These are phyloP conservation scores for Tipula vernalis DNA, from an alignment of 2,888 invertebrate genomes.

Conservation along the genomic window DNA sequence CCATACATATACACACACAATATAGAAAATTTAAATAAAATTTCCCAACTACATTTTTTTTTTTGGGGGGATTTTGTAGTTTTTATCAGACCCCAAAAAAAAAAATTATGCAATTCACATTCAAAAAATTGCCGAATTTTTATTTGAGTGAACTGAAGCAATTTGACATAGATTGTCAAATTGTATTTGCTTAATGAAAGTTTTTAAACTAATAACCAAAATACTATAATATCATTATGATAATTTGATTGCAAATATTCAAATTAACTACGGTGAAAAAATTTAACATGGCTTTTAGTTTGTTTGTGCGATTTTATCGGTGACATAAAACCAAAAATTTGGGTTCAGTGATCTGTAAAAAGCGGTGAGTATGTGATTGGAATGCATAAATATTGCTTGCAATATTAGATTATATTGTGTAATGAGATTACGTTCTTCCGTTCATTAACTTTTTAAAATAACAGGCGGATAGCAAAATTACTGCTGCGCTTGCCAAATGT, in stretches of 20 bases:
- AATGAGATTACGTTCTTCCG: no score
- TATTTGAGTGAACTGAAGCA: not conserved
- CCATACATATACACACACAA: not conserved
- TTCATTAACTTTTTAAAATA: no score
- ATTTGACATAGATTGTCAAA: not conserved
- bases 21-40: not conserved
- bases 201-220: not conserved
- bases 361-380: no score
- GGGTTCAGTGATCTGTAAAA: not conserved
- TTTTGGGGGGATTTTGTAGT: not conserved
- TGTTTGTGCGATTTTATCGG: not conserved
- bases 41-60: not conserved
- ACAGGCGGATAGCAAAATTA: no score
- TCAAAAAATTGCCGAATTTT: not conserved
- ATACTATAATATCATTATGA: not conserved
- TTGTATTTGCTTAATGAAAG: not conserved
- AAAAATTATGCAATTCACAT: not conserved
- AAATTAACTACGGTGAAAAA: not conserved
- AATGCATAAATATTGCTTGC: no score
- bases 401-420: no score
- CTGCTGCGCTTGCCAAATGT: no score
- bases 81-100: not conserved
- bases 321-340: not conserved
- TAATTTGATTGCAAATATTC: not conserved
- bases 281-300: not conserved